Evolutionary conservation across 2,888 invertebrate genomes (phyloP).

Genomic region (Callinectes sapidus): DNA sequence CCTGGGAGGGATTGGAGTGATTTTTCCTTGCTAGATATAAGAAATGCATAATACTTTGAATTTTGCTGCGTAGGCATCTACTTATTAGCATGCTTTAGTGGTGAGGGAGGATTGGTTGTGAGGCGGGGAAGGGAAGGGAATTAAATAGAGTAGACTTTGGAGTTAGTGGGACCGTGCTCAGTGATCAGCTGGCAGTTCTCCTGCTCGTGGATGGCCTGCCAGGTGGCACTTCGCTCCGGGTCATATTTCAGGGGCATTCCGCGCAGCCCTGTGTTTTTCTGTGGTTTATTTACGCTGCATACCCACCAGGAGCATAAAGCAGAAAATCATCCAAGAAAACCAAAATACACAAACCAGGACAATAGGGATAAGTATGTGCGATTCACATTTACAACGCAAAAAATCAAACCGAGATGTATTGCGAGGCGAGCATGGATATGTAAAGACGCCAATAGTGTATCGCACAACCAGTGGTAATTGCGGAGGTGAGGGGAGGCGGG

Average conservation of each 20-base stretch:
- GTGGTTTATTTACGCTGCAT: slow-evolving; percentile 71
- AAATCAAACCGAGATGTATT: slow-evolving; percentile 12
- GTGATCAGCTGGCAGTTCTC: slow-evolving; percentile 72
- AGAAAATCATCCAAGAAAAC: neutral
- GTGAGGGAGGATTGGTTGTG: neutral
- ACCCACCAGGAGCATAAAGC: slow-evolving; percentile 3
- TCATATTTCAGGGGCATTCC: slow-evolving; percentile 70
- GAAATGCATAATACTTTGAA: slow-evolving; percentile 34
- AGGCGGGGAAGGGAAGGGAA: slow-evolving; percentile 17
- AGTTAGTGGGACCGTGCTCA: slow-evolving; percentile 72
- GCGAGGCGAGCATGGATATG: neutral
- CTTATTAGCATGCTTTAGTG: slow-evolving; percentile 34
- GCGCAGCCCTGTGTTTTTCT: slow-evolving; percentile 62
- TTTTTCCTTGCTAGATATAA: neutral
- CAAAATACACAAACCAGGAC: slow-evolving; percentile 13
- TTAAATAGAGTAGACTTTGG: slow-evolving; percentile 73
- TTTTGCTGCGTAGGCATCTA: slow-evolving; percentile 34
- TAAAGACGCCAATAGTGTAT: slow-evolving; percentile 41
- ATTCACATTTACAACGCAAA: slow-evolving; percentile 25
- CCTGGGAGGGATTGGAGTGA: slow-evolving; percentile 45
- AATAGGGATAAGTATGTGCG: slow-evolving; percentile 13
- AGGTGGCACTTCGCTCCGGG: slow-evolving; percentile 72
- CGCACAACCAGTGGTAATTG: slow-evolving; percentile 36
- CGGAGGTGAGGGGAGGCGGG: neutral
- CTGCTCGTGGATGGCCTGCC: slow-evolving; percentile 72